Percentiles rank a stretch among this genome's conserved stretches.
These are phyloP conservation scores for Tarsius wallacei DNA, from an alignment of 2,797 vertebrate species.

Conservation along the genomic window DNA sequence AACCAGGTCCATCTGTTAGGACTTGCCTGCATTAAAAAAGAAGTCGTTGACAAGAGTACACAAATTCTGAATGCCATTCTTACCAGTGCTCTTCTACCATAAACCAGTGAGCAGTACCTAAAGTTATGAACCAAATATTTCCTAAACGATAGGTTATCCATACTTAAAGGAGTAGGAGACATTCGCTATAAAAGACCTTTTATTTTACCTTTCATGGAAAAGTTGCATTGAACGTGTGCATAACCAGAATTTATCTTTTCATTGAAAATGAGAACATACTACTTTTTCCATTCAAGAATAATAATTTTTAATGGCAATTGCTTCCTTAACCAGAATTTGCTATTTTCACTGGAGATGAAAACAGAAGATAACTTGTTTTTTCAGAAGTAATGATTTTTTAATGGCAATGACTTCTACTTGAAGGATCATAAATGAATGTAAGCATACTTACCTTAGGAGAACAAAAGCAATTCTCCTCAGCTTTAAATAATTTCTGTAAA, in stretches of 20 bases:
- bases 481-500: background rate
- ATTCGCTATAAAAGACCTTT: background rate
- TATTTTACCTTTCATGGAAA: background rate
- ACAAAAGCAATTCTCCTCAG: background rate
- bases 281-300: constrained; percentile 23
- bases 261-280: constrained; percentile 29
- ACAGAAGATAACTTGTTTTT: constrained; percentile 16
- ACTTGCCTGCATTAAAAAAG: background rate
- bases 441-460: constrained; percentile 17
- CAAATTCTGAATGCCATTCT: background rate
- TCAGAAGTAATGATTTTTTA: background rate
- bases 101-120: background rate
- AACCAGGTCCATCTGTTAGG: background rate
- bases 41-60: background rate
- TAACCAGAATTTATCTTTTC: background rate
- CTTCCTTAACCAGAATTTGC: background rate
- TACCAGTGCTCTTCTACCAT: background rate
- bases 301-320: background rate
- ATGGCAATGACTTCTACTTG: background rate
- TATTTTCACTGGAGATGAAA: constrained; percentile 40
- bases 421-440: constrained; percentile 10
- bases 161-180: background rate
- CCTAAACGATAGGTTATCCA: background rate
- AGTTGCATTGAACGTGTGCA: background rate
- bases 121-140: background rate